Conservation (phyloP, 1,140 invertebrate species). For the Hyles vespertilio region DNA sequence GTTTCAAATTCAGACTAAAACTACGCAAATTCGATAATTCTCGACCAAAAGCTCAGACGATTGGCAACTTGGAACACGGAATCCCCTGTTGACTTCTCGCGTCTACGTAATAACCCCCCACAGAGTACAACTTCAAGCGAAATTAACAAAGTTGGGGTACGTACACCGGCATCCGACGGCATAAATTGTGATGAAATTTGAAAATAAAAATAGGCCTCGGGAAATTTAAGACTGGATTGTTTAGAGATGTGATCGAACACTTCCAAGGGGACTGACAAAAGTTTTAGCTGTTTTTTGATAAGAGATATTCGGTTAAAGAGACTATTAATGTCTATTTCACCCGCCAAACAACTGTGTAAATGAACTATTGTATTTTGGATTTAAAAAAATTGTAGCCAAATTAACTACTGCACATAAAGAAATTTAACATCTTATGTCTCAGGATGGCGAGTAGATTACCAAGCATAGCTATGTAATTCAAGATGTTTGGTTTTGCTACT, state of each 20-base stretch:
- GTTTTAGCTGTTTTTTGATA: no score
- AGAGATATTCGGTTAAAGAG: no score
- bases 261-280: no score
- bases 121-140: constrained; percentile 30
- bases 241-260: constrained; percentile 9
- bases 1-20: background rate
- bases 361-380: no score
- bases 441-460: no score
- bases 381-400: no score
- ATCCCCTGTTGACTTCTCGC: constrained; percentile 15
- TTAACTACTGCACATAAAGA: no score
- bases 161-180: constrained; percentile 22
- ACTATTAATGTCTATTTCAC: no score
- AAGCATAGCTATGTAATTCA: no score
- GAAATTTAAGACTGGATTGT: constrained; percentile 27
- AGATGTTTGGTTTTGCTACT: no score
- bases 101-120: constrained; percentile 31
- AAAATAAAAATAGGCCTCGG: constrained; percentile 35
- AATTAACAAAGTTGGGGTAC: constrained; percentile 36
- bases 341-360: no score
- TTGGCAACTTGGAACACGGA: constrained; percentile 20
- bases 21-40: constrained; percentile 5
- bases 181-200: constrained; percentile 39
- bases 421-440: no score
- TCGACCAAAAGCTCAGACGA: constrained; percentile 12